These are phyloP conservation scores for mouse (Mus musculus) DNA, from an alignment of 2,113 vertebrate species.

Conservation along the genomic window GRCm39 chr5:140345001-140345500, in stretches of 20 bases:
- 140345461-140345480: neutral
- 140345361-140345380: neutral
- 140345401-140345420: neutral
- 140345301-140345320: neutral
- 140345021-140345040: neutral
- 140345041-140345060: neutral
- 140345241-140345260: neutral
- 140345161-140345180: neutral
- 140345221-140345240: neutral
- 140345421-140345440: neutral
- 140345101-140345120: neutral
- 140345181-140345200: neutral
- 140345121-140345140: fast-evolving
- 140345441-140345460: neutral
- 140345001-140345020: fast-evolving
- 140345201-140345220: neutral
- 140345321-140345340: neutral
- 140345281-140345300: neutral
- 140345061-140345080: neutral
- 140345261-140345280: neutral
- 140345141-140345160: fast-evolving
- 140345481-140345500: neutral
- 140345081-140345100: fast-evolving
- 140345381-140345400: neutral
- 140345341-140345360: neutral